Base-by-base conservation (phyloP, 2,888 invertebrate genomes). In the Furcula furcula region DNA sequence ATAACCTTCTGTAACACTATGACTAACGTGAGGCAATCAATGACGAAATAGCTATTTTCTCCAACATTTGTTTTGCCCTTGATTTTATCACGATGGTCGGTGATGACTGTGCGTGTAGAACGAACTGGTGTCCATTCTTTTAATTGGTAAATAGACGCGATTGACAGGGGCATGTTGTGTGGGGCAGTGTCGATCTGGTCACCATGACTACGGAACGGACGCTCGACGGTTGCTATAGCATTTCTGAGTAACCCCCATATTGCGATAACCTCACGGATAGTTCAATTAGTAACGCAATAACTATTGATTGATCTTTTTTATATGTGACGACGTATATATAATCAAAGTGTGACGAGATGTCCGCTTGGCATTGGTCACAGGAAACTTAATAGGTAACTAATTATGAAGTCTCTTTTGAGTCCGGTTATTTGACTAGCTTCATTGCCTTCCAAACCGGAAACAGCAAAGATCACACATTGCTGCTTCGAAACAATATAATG, bases 91-190 rank as follows among this genome's bases (percentile, higher is more conserved):
- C 34, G 38, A 40, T 29, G 43, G 51, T 52, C 46, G 55, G 56
- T 49, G 55, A 56, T 58, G 42, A 31, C 33, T 28, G 45, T 56
- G 56, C 66, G 64, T 61, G 65, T 57, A 61, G 69, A 58, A 57
- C 61, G 58, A 62, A 46, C 52, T 53, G 47, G 49, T 67, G 66
- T 63, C 68, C 63, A 66, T 61, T 65, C 62, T 57, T 60, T 59
- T 75, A 65, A 75, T 76, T 74, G 65, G 76, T 79, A 80, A 79
- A 78, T 77, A 79, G 73, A 77, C 68, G 65, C 40, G 42, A 48
- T 46, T 64, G 65, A 69, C 64, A 62, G 54, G 39, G 48, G 46
- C 46, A 59, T 54, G 54, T 46, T 60, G 64, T 59, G 47, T 49
- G 41, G 10, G 15, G 9, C 15, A 18, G 18, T 14, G 42, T 34